Evolutionary conservation across 2,888 invertebrate genomes (phyloP), one percentile per base, ranked within the genome.

Genomic region (Kuschelorhynchus macadamiae): DNA sequence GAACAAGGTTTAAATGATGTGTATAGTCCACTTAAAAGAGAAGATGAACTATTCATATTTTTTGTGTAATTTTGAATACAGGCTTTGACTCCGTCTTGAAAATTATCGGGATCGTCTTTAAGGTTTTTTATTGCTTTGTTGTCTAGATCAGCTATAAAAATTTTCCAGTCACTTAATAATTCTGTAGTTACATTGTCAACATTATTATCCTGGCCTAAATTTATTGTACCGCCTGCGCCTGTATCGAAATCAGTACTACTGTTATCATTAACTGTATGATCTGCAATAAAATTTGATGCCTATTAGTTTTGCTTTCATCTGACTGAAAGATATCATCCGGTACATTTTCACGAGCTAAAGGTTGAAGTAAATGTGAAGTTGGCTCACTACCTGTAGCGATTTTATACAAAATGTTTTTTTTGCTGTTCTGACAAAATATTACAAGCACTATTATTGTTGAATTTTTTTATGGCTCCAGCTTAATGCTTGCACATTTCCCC

Each of bases 31-130:
- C 50, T 50, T n/a, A 50, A n/a, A 25, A 25, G 50, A 14, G 50
- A 50, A 2, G 50, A 50, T n/a, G 50, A 50, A 25, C 50, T 50
- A n/a, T 50, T 50, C 2, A 50, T 25, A 50, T 50, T 32, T 50
- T 50, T 46, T 20, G 4, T 46, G 46, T 17, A 14, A 3, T 46
- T 46, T 25, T 25, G 25, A 3, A 25, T 25, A 7, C 3, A 25
- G 3, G 25, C 25, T 7, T 25, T 25, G 4, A 46, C 46, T 3
- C 46, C 46, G 14, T 14, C 46, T 46, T 8, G 4, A 50, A 50
- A 50, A 21, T 50, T 50, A 4, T 50, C 50, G 25, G 50, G 50
- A 50, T 25, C 30, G 25, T 50, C 50, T 21, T 3, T 8, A 25
- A 50, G 12, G 8, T 50, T 50, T 50, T 50, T 2, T 50, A 5